phyloP scores from a whole-genome alignment of 2,113 vertebrate genomes.

The Corvus cornix region DNA sequence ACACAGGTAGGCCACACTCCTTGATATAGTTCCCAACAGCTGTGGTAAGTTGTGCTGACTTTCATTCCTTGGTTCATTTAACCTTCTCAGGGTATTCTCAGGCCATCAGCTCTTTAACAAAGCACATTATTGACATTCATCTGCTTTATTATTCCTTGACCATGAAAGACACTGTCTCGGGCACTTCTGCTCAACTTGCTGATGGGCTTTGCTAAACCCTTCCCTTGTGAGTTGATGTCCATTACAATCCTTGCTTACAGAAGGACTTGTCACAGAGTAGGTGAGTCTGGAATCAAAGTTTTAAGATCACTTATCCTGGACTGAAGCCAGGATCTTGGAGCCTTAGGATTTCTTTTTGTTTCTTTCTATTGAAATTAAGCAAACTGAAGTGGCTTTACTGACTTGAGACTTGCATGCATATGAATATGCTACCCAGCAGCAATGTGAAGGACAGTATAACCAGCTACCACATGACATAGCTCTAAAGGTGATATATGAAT shows the following conservation, averaged over 20 bases:
- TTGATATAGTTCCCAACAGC: fast-evolving
- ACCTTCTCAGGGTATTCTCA: not conserved
- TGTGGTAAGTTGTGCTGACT: not conserved
- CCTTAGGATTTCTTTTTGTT: not conserved
- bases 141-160: not conserved
- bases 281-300: not conserved
- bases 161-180: not conserved
- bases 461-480: not conserved
- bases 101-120: not conserved
- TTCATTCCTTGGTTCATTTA: not conserved
- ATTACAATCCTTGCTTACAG: not conserved
- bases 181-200: not conserved
- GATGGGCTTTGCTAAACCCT: not conserved
- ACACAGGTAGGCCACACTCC: not conserved
- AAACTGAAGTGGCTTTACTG: not conserved
- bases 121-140: not conserved
- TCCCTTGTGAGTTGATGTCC: not conserved
- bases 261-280: not conserved
- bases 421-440: not conserved
- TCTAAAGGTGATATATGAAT: not conserved
- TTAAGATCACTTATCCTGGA: not conserved
- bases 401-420: not conserved
- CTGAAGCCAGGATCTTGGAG: not conserved
- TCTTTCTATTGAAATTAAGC: not conserved
- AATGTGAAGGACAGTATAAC: not conserved